Base-by-base conservation (phyloP, 2,113 vertebrate species). In the Solea senegalensis region DNA sequence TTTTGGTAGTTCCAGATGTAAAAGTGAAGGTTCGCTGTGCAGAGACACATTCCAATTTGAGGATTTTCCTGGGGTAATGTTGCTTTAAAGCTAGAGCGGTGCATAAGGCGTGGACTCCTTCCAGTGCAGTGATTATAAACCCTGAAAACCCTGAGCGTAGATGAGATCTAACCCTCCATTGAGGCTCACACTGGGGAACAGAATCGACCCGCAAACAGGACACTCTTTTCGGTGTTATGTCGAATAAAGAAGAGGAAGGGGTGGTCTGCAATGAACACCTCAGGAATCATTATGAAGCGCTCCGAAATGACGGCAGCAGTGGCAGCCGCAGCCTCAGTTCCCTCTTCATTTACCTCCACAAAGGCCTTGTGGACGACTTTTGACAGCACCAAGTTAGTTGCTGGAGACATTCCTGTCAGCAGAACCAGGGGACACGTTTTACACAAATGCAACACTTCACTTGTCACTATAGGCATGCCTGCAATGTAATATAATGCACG, bases 221-320 rank as follows among this genome's bases (percentile, higher is more conserved):
- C 70, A 40, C 62, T 93, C 10, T 77, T 88, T 46, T 92, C 91
- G 54, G 78, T 50, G 61, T 94, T 98, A 59, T 97, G 92, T 48
- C 92, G 84, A 72, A 98, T 96, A 69, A 95, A 93, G 84, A 96
- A 96, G 43, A 98, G 84, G 83, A 99, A 98, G 51, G 96, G 96
- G 27, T 98, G 96, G 51, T 97, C 94, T 2, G 94, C 96, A 8
- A 86, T 81, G 76, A 98, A 96, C 13, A 34, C 14, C 5, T 90
- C 40, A 3, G 88, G 78, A 0, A 60, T 54, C 3, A 85, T 65
- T 11, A 65, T 39, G 34, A 87, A 91, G 55, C 94, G 90, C 5
- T 50, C n/a, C 78, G 0, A 61, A 76, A 96, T 67, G 43, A 92
- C 2, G 0, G 63, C 92, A 4, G 76, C 95, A 1, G 95, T 94